Evolutionary conservation across 2,113 vertebrate species (phyloP), one percentile per base, ranked within the genome.

Genomic region (Dipodomys stephensi): DNA sequence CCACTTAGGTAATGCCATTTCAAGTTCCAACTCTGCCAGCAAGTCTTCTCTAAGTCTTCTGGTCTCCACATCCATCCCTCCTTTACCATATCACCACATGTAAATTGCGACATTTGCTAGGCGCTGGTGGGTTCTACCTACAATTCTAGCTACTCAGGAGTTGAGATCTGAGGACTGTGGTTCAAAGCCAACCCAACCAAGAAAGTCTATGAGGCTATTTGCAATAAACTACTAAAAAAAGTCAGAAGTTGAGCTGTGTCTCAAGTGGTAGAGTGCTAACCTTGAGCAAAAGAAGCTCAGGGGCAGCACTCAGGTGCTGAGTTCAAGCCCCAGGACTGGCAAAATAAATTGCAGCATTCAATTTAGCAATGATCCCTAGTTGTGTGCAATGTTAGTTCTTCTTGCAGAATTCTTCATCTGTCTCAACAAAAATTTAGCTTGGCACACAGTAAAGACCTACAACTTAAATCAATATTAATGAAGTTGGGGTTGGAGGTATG

Each of bases 1-100:
- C 49, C 6, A 81, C 39, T 86, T 87, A 93, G 46, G 62, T 86
- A 85, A 96, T 69, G 27, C 46, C 22, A 88, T 81, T 92, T 92
- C 83, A 92, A 90, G 46, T 93, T 92, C 28, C 44, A 91, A 19
- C 27, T 87, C 57, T 74, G 68, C 49, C 67, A 93, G 53, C 18
- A 84, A 80, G 67, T 20, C 27, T 92, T 81, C 22, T 20, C 69
- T 82, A 32, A 76, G 74, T 92, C 23, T 39, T 89, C 62, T 72
- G 27, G 53, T 67, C 39, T 4, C 78, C 30, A 72, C 25, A 60
- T 30, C 87, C 74, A 39, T 74, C 39, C 80, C 79, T 92, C 57
- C 30, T 87, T 77, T 90, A 85, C 67, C 46, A 95, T 3, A 88
- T 88, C 30, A 93, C 60, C 60, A 78, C 82, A 93, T 6, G 86